These are phyloP conservation scores for Cryptoblepharus egeriae DNA, from an alignment of 2,797 vertebrate genomes.

Conservation along the genomic window DNA sequence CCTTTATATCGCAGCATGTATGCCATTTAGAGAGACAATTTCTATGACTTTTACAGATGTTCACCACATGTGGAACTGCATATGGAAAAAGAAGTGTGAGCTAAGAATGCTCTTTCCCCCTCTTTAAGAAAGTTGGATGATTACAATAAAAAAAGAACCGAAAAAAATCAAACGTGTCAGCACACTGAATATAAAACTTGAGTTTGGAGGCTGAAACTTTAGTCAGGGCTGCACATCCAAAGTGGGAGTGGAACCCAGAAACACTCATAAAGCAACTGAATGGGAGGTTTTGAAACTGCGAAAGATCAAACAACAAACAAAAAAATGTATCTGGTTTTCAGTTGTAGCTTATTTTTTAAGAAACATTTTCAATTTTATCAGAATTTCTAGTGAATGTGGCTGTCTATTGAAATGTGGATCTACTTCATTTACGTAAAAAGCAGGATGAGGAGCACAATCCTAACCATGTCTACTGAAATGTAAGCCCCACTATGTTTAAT, in stretches of 20 bases:
- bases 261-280: constrained; percentile 29
- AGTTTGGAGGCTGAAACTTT: constrained; percentile 32
- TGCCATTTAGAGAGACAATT: constrained; percentile 55
- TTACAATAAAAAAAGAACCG: constrained; percentile 30
- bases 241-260: constrained; percentile 27
- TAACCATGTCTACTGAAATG: no score
- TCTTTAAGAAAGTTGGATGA: constrained; percentile 56
- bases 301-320: constrained; percentile 52
- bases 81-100: constrained; percentile 62
- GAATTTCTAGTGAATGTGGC: background rate
- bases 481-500: no score
- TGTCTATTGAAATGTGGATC: background rate
- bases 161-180: background rate
- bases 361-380: constrained; percentile 30
- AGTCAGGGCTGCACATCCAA: constrained; percentile 51
- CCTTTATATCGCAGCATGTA: constrained; percentile 35
- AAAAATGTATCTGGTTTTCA: constrained; percentile 44
- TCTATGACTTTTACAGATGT: constrained; percentile 71
- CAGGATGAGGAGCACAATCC: no score
- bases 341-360: constrained; percentile 34
- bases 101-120: constrained; percentile 58
- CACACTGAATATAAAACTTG: constrained; percentile 50
- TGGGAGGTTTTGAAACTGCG: constrained; percentile 24
- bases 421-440: background rate
- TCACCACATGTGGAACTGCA: constrained; percentile 71